A percentile compares a stretch with the other conserved stretches of the same genome.
Conservation (phyloP, 1,140 invertebrate species). For the Aphis gossypii region DNA sequence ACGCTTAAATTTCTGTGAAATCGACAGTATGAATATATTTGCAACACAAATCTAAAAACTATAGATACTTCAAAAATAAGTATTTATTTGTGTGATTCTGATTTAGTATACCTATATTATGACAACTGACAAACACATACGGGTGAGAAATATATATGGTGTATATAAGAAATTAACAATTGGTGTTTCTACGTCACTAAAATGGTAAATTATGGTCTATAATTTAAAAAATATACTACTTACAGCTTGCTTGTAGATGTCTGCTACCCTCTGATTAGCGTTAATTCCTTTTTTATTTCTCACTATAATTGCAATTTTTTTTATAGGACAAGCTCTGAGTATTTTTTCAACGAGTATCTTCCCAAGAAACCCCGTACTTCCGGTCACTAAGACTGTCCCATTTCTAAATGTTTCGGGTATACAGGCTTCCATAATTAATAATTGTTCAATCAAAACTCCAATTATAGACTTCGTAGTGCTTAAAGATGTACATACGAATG, state of each 20-base stretch:
- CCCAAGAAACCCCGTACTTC: conserved; percentile 76
- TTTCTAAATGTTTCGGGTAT: conserved; percentile 69
- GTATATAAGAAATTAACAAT: neutral
- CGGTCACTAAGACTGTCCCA: conserved; percentile 69
- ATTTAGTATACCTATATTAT: no score
- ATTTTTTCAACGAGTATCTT: conserved; percentile 80
- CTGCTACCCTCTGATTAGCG: conserved; percentile 65
- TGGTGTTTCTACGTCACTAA: neutral
- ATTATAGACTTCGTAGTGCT: no score
- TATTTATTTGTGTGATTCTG: no score
- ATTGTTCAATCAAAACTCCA: no score
- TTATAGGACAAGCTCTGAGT: conserved; percentile 71
- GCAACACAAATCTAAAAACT: no score
- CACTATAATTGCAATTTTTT: neutral
- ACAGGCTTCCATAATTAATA: neutral
- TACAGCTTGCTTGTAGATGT: conserved; percentile 64
- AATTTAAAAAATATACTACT: conserved; percentile 43
- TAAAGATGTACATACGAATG: neutral
- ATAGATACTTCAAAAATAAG: no score
- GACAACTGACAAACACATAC: neutral
- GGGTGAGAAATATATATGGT: neutral
- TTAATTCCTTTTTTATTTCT: neutral
- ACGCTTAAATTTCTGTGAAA: no score
- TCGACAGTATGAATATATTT: no score
- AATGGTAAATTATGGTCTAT: neutral